phyloP scores from a whole-genome alignment of 35 echinoderm and acorn worm genomes.

The Hemicentrotus pulcherrimus region DNA sequence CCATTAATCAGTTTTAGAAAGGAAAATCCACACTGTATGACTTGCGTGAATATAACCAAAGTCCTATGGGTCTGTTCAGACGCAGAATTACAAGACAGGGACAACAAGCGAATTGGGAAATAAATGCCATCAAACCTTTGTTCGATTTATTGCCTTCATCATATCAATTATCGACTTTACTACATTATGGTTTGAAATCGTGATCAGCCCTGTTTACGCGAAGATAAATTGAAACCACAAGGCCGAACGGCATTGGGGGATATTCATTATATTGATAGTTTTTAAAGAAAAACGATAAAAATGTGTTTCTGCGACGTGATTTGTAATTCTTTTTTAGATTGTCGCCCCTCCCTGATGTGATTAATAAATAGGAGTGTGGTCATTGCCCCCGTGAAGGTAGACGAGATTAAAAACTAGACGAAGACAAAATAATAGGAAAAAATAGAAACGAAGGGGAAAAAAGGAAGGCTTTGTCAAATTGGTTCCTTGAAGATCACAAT shows the following conservation, averaged over 20 bases:
- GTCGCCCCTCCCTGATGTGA: not conserved
- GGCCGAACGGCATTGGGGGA: not conserved
- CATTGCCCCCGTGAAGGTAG: not conserved
- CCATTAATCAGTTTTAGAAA: not conserved
- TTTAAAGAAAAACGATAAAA: constrained; percentile 20
- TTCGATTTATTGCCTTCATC: constrained; percentile 12
- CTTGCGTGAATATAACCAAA: not conserved
- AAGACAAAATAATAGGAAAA: not conserved
- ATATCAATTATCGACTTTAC: constrained; percentile 19
- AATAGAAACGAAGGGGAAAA: too few species aligned
- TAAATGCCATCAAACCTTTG: not conserved
- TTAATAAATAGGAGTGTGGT: not conserved
- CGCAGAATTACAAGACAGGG: constrained; percentile 6
- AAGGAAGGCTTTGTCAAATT: not conserved
- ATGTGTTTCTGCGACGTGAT: not conserved
- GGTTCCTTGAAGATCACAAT: not conserved
- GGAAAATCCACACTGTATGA: not conserved
- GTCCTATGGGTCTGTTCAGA: not conserved
- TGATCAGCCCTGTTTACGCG: not conserved
- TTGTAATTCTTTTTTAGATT: not conserved
- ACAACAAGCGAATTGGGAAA: not conserved
- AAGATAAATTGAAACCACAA: not conserved
- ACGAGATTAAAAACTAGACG: not conserved
- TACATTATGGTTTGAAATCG: not conserved
- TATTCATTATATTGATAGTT: constrained; percentile 14